Base-by-base conservation (phyloP, 2,797 vertebrate genomes). In the Neostethus bicornis region DNA sequence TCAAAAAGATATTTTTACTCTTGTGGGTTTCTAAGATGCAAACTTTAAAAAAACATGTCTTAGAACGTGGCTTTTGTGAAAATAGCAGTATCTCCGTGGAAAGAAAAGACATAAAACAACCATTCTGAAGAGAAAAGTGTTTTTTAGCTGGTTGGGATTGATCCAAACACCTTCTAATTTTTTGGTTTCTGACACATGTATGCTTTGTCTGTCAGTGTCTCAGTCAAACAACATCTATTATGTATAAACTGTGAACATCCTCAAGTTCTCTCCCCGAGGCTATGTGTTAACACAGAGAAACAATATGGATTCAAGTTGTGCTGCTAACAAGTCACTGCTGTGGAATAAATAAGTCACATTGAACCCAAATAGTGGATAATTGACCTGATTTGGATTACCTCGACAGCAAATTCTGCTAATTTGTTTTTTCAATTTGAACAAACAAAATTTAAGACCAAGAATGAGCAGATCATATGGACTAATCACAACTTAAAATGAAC, bases 191-290 rank as follows among this genome's bases (percentile, higher is more conserved):
- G 55, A 73, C 66, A 69, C 57, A 50, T 62, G 47, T 29, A 47
- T n/a, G n/a, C 39, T 73, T 20, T 35, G 7, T 39, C 43, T 52
- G 17, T 75, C 66, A 49, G 57, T 71, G 61, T 73, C 48, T 2
- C 35, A 73, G 69, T 80, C 60, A 48, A 73, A 60, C 70, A 61
- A 37, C 61, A 79, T 85, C 45, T 73, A 85, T 87, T 84, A 85
- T 88, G 90, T 59, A 89, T 69, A 54, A 19, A 61, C 67, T 44
- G 19, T 50, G 78, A 78, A 75, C 68, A 59, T 74, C 69, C 61
- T 73, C 52, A 45, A 41, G 51, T 70, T 61, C 35, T 35, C 11
- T 70, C 73, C 65, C 61, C 0, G 14, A 74, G 63, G 74, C 41
- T 28, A n/a, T 8, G 46, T 53, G 58, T 71, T 67, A 55, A 61